phyloP scores from a whole-genome alignment of 2,797 vertebrate species.

The Otolemur crassicaudatus region DNA sequence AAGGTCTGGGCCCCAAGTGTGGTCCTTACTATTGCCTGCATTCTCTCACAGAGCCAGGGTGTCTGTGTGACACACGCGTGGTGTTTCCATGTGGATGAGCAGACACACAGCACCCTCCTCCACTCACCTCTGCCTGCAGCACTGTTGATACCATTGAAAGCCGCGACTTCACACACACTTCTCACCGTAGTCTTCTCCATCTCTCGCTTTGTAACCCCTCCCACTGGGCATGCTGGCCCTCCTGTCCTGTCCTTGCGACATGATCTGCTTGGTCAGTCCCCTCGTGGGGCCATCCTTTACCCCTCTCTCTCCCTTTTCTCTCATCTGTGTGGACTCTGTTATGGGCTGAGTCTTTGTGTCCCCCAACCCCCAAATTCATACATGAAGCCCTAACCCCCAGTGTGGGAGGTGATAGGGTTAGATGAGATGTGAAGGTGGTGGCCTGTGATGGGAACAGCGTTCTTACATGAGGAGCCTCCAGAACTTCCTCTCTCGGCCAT shows the following conservation, averaged over 20 bases:
- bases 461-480: neutral
- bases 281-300: neutral
- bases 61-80: neutral
- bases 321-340: neutral
- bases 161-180: neutral
- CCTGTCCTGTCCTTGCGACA: fast-evolving
- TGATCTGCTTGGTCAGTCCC: neutral
- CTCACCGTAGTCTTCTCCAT: neutral
- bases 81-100: neutral
- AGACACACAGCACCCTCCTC: neutral
- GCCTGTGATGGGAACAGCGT: neutral
- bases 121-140: neutral
- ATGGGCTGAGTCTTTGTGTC: neutral
- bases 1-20: neutral
- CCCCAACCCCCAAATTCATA: neutral
- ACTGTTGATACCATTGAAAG: neutral
- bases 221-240: neutral
- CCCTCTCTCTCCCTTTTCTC: fast-evolving
- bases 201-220: neutral
- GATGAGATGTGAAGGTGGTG: neutral
- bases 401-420: neutral
- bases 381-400: neutral
- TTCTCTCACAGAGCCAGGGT: neutral
- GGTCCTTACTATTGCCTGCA: neutral
- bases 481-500: neutral